Conservation (phyloP, 2,888 invertebrate species). For the Pachymerium ferrugineum region DNA sequence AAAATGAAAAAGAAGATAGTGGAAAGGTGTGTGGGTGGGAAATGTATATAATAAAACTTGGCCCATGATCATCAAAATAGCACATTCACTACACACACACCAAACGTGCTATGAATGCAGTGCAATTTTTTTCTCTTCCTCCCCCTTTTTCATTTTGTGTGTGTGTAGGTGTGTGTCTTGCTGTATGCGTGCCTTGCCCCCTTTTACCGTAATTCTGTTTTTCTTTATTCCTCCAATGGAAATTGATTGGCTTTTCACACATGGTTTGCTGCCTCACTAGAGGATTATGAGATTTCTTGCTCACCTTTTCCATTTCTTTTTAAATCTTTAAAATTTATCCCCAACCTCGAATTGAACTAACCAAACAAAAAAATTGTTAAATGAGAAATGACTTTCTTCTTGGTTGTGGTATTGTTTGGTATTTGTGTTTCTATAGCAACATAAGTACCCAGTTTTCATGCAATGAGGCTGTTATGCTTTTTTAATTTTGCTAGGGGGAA, state of each 20-base stretch:
- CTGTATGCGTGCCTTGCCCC: constrained; percentile 13
- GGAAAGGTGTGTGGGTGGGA: not conserved
- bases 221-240: constrained; percentile 8
- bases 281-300: constrained; percentile 9
- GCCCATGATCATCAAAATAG: constrained; percentile 13
- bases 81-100: constrained; percentile 4
- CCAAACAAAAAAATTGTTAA: not conserved
- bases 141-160: not conserved
- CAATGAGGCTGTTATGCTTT: not conserved
- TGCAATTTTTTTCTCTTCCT: not conserved
- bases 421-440: not conserved
- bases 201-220: constrained; percentile 13
- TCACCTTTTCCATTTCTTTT: not conserved
- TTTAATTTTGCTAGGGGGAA: not conserved
- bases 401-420: not conserved
- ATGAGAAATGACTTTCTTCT: not conserved
- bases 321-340: not conserved
- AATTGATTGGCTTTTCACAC: constrained; percentile 13
- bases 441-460: not conserved
- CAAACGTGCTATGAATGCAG: constrained; percentile 2
- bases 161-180: not conserved
- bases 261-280: constrained; percentile 13
- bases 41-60: constrained; percentile 8
- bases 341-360: no score
- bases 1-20: constrained; percentile 1